Conservation (phyloP, 1,140 invertebrate species). For the Orussus abietinus region DNA sequence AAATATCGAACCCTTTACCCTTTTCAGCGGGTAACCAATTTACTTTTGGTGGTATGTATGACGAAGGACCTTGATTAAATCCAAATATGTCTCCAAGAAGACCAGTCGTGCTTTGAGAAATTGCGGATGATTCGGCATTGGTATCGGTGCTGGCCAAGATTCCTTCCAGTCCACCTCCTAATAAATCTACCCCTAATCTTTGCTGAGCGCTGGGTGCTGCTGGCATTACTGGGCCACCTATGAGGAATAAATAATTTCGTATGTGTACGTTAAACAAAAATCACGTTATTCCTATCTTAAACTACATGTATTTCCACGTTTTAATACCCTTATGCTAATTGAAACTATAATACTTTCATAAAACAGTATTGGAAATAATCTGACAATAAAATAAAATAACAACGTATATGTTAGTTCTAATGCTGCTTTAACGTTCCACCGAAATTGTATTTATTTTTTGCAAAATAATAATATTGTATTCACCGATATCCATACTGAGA, state of each 20-base stretch:
- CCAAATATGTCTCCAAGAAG: slow-evolving; percentile 91
- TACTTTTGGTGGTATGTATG: slow-evolving; percentile 77
- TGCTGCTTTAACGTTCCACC: not conserved
- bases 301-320: too few relatives aligned
- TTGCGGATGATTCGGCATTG: slow-evolving; percentile 39
- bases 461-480: slow-evolving; percentile 47
- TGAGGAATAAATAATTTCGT: slow-evolving; percentile 20
- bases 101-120: slow-evolving; percentile 60
- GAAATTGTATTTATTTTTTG: not conserved
- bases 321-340: too few relatives aligned
- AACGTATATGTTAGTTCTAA: slow-evolving; percentile 3
- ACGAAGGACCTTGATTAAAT: slow-evolving; percentile 61
- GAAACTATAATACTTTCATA: too few relatives aligned
- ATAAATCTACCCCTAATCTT: slow-evolving; percentile 77
- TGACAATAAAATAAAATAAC: not conserved
- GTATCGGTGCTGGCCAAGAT: slow-evolving; percentile 42
- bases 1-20: slow-evolving; percentile 96
- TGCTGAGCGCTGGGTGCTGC: slow-evolving; percentile 47
- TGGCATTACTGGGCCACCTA: slow-evolving; percentile 52
- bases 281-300: too few relatives aligned
- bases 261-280: slow-evolving; percentile 7
- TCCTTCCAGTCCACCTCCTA: slow-evolving; percentile 59
- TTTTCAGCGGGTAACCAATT: slow-evolving; percentile 92
- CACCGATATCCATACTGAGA: slow-evolving; percentile 91
- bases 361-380: not conserved